Evolutionary conservation across 1,140 invertebrate species (phyloP).

Genomic region (Ips typographus): DNA sequence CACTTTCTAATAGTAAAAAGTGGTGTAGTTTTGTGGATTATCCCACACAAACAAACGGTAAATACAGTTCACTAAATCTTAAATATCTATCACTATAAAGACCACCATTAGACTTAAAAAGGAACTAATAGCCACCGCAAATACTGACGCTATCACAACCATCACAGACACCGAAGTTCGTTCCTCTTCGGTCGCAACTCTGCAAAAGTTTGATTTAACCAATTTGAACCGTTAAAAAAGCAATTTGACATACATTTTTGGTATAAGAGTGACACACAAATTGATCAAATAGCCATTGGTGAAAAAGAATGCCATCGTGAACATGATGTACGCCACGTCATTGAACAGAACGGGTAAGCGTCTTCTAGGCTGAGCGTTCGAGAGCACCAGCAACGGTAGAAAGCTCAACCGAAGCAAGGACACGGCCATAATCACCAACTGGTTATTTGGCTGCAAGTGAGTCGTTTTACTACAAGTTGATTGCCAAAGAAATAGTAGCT

Average conservation of each 20-base stretch:
- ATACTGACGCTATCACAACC: constrained; percentile 19
- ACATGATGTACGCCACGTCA: constrained; percentile 32
- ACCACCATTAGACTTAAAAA: constrained; percentile 21
- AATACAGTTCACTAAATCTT: too few species aligned
- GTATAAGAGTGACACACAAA: constrained; percentile 28
- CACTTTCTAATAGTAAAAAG: too few species aligned
- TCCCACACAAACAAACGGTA: too few species aligned
- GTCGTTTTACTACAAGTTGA: constrained; percentile 1
- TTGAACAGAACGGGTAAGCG: constrained; percentile 37
- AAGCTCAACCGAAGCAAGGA: constrained; percentile 31
- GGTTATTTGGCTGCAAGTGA: constrained; percentile 37
- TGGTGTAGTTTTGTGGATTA: too few species aligned
- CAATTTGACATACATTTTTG: constrained; percentile 20
- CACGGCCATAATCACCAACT: constrained; percentile 22
- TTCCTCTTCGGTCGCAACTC: constrained; percentile 22
- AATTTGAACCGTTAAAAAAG: neutral
- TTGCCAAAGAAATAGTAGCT: neutral
- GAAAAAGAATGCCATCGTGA: constrained; percentile 32
- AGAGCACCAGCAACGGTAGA: constrained; percentile 38
- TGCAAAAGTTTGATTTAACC: constrained; percentile 6
- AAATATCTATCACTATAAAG: too few species aligned
- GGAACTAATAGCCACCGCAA: constrained; percentile 19
- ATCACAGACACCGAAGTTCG: constrained; percentile 11
- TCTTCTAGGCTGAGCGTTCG: constrained; percentile 38
- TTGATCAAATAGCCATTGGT: constrained; percentile 37